phyloP scores from a whole-genome alignment of 2,888 invertebrate genomes.

The Dynastes hyllus region DNA sequence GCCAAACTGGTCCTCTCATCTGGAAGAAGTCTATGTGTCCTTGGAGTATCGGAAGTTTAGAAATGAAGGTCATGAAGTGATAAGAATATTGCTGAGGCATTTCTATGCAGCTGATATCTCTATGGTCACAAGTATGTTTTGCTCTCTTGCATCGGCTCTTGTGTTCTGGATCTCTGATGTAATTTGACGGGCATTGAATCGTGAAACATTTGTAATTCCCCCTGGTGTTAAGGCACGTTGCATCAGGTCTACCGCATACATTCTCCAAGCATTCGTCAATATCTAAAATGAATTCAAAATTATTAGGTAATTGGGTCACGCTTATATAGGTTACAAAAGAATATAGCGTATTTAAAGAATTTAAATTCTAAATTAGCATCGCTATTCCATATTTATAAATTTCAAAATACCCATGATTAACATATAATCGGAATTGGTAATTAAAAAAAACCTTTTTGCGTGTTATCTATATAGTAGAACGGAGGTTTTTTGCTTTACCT shows the following conservation, averaged over 20 bases:
- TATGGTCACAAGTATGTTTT: constrained; percentile 80
- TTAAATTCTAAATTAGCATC: constrained; percentile 20
- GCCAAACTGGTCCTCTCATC: constrained; percentile 86
- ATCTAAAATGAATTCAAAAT: constrained; percentile 71
- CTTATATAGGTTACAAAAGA: constrained; percentile 11
- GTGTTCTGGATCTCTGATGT: constrained; percentile 82
- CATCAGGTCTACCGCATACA: constrained; percentile 76
- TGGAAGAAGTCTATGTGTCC: constrained; percentile 87
- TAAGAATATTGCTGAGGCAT: constrained; percentile 91
- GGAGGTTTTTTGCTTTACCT: constrained; percentile 73
- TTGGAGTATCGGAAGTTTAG: constrained; percentile 80
- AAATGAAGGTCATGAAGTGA: constrained; percentile 94
- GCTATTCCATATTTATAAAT: not conserved
- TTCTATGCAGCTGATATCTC: constrained; percentile 84
- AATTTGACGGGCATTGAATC: constrained; percentile 90
- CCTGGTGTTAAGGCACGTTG: constrained; percentile 92
- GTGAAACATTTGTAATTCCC: constrained; percentile 92
- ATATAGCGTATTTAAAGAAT: not conserved
- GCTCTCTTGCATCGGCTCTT: constrained; percentile 89
- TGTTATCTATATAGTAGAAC: not conserved
- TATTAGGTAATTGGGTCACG: constrained; percentile 11
- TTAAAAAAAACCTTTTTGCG: constrained; percentile 12
- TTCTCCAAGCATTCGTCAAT: constrained; percentile 80
- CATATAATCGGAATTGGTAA: constrained; percentile 37
- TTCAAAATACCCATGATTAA: constrained; percentile 2